Evolutionary conservation across 2,113 vertebrate genomes (phyloP), one percentile per base, ranked within the genome.

Genomic region (Porphyrio hochstetteri): DNA sequence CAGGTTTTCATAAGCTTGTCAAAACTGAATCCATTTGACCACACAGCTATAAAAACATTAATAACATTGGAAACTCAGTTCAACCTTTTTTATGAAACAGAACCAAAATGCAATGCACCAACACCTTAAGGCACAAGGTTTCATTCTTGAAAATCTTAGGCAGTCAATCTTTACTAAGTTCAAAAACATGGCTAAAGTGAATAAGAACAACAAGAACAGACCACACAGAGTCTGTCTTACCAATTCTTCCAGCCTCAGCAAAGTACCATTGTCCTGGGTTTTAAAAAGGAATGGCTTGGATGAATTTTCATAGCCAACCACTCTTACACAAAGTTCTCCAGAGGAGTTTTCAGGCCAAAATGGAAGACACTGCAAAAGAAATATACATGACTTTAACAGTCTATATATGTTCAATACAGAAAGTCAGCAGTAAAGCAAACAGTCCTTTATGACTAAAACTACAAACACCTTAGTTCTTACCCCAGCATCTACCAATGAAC

Each of bases 301-400:
- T 33, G 93, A 65, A 10, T 91, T 95, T 50, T 99, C 98, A 60
- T 78, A 99, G 46, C 99, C 99, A 13, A 99, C 98, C 5, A 99
- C 98, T 68, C 99, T 97, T 23, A 99, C 97, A 89, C 99, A 99
- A 61, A 99, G 96, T 95, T 99, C 98, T 77, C 98, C 98, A 12
- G 98, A 98, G 15, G 95, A 79, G 81, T 96, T 98, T 96, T 99
- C 98, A n/a, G 99, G 99, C 99, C 99, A 99, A 94, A 99, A 98
- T 6, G 99, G 99, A 88, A 99, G 97, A 90, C 99, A 99, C 99
- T 99, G 83, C 52, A 81, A 91, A n/a, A 82, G 78, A 91, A 59
- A 63, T 10, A 74, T 1, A 9, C 6, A 46, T 11, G 2, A 72
- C 9, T 86, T 77, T 0, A 76, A 36, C 3, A 70, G 12, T 46